Base-by-base conservation (phyloP, 2,113 vertebrate genomes). In the Pterocles burchelli region DNA sequence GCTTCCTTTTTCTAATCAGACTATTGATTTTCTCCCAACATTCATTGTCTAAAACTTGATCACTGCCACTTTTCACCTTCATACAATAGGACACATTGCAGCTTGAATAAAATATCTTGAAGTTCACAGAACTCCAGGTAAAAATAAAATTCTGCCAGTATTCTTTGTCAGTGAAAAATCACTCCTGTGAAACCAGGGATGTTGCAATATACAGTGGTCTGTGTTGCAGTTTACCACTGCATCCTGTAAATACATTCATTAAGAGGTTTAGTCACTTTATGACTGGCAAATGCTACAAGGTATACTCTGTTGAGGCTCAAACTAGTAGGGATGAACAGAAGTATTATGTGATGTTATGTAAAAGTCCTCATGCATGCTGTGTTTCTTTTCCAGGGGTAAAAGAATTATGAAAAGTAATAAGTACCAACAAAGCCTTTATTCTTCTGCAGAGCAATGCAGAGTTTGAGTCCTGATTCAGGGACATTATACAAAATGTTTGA, bases 1-100 rank as follows among this genome's bases (percentile, higher is more conserved):
- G 97, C 58, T 97, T 98, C 97, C 86, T 97, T 87, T 95, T 97
- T 97, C 95, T 71, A 98, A 97, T 97, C 97, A 97, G 93, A 95
- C 52, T 98, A 97, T 97, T 94, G 97, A 98, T 98, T 97, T 96
- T 88, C 88, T 96, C 9, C 9, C 68, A 95, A 76, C 83, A 88
- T 93, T 96, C 74, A 81, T 96, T 96, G 95, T 95, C 90, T 97
- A 95, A 97, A 95, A 94, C 76, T 96, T 93, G 74, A 88, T 87
- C 85, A 96, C 67, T 89, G 76, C 71, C 71, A 91, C 87, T 93
- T 97, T 95, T 93, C 75, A 83, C 89, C 70, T 94, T 71, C 57
- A 33, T 68, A 70, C 52, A 66, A 73, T 38, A 92, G 90, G 86
- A 78, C 7, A 15, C n/a, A 63, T 54, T 89, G 79, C 61, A 87